Evolutionary conservation across 30 jellyfish, hydroid and myxozoan species (phyloP), one percentile per base, ranked within the genome.

Genomic region (Aurelia sp.): DNA sequence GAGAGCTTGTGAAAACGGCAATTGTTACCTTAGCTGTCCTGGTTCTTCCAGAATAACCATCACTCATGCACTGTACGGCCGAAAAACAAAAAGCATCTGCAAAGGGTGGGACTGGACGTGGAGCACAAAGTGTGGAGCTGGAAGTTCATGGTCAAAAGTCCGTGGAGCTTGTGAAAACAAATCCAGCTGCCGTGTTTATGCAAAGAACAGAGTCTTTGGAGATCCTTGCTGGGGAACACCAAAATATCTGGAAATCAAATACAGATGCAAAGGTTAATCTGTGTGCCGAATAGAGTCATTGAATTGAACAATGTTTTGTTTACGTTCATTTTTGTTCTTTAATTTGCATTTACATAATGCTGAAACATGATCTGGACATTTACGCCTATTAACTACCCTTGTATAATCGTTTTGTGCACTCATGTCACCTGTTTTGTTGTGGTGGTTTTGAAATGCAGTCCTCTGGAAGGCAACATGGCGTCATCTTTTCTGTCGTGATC

Each of bases 171-270:
- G 93, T 59, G 85, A 84, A 51, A 80, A 80, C 20, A 71, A 30
- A 63, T 11, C 21, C 16, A 70, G 87, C 8, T 84, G 93, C 38
- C 19, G 67, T 10, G 82, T 84, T 58, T 40, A 62, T 35, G 93
- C 93, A 3, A 63, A 27, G 19, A 84, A 84, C 40, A n/a, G 6
- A n/a, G 81, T 84, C 7, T 70, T 70, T 63, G 93, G 87, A 30
- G 93, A 84, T 84, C 93, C 93, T 5, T 84, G 93, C 67, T 19
- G 71, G 62, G 58, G 52, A 9, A 84, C 87, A 53, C 81, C 64
- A 2, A 84, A 84, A 48, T 84, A 84, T 68, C 27, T 73, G 75
- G 80, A 73, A 63, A 70, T 84, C 81, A 84, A 55, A 60, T 84
- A 69, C 87, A 60, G 93, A 62, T 84, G 93, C 50, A 79, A 63